Base-by-base conservation (phyloP, 1,140 invertebrate species). In the Euglossa dilemma region DNA sequence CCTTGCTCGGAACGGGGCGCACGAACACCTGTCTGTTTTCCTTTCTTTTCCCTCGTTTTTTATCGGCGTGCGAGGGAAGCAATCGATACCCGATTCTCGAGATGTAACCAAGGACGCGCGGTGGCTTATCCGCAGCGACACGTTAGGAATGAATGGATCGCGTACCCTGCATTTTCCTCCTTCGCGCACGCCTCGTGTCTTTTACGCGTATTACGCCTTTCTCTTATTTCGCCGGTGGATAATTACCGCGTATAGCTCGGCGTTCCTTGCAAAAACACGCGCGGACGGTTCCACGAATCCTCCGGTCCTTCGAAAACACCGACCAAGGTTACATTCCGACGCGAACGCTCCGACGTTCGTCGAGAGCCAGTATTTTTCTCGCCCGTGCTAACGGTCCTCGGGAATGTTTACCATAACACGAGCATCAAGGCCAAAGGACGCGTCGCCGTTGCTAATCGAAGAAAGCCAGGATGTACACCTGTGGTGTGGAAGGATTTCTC, bases 11-110 rank as follows among this genome's bases (percentile, higher is more conserved):
- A 57, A 52, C 69, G 43, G 61, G 59, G 36, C 59, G 73, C 63
- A 61, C 54, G 25, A 74, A 61, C 36, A 45, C 12, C 23, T 16
- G 0, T 57, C 20, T 64, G 77, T 59, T 74, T 71, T 69, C 52
- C 45, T 56, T 80, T n/a, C 50, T 70, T 80, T 79, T 50, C 54
- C 47, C 59, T 77, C 56, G 74, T 87, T 70, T 83, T 80, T 80
- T 28, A 63, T 73, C 82, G 50, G 76, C 63, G 82, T 78, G 70
- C 69, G 75, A 87, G 78, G 66, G 69, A 47, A 78, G 85, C 83
- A 87, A 87, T 87, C 86, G 86, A 87, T 87, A 87, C 52, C 61
- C 82, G 67, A 87, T 87, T 83, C 81, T 77, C 82, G 69, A 80
- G 73, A 87, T 83, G 85, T 87, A 87, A 87, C 73, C 86, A 83